Conservation (phyloP, 1,140 invertebrate genomes). For the Maconellicoccus hirsutus region DNA sequence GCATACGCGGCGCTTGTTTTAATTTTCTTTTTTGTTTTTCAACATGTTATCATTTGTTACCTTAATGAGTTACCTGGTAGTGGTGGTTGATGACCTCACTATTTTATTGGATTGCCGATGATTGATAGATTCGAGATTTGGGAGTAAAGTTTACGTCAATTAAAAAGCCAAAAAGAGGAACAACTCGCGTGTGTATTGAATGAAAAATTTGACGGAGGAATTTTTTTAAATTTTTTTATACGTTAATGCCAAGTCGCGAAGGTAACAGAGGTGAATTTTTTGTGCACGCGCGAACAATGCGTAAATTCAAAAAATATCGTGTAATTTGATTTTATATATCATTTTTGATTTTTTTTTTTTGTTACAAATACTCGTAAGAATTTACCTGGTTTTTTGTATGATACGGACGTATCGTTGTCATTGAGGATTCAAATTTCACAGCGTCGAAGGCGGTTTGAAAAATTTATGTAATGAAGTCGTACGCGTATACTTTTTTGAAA, state of each 20-base stretch:
- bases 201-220: too few species aligned
- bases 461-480: too few species aligned
- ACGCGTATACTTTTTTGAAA: too few species aligned
- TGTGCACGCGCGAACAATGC: constrained; percentile 1
- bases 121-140: neutral
- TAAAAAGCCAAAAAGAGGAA: too few species aligned
- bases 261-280: neutral
- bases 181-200: too few species aligned
- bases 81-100: neutral
- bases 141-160: too few species aligned
- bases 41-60: neutral
- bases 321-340: neutral
- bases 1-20: neutral
- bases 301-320: neutral
- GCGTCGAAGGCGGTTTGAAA: too few species aligned
- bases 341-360: neutral
- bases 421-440: too few species aligned
- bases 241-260: too few species aligned
- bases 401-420: too few species aligned
- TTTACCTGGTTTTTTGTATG: too few species aligned
- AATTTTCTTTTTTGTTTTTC: neutral
- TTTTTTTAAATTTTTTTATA: too few species aligned
- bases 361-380: neutral
- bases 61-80: neutral
- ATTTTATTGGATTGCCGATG: neutral